Evolutionary conservation across 2,113 vertebrate genomes (phyloP), one percentile per base, ranked within the genome.

Genomic region (Mola mola): DNA sequence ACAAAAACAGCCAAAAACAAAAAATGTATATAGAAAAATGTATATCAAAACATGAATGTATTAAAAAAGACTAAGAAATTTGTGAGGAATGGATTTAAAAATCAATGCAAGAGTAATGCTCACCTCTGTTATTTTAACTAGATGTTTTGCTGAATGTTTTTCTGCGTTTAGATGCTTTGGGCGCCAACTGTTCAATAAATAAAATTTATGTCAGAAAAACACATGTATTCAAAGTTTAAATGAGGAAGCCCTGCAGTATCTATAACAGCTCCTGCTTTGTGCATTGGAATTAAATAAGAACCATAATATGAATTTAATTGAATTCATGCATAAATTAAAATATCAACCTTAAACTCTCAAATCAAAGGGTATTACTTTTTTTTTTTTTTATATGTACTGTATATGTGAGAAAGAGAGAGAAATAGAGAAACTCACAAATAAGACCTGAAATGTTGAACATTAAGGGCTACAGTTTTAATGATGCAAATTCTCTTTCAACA

Each of bases 51-150:
- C 29, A 66, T 36, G 43, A 11, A 61, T 49, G 48, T 53, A 79
- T 74, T 66, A 40, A 82, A 79, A 65, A 82, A 4, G 19, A 20
- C 73, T 41, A 62, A 74, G 66, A 65, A 26, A 75, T 66, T 70
- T 70, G 59, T 15, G 46, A 52, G 66, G 33, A 53, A 72, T 48
- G n/a, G 60, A 65, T 65, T 65, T 55, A 24, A 52, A 66, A 49
- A 70, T 64, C 50, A 41, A 72, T 73, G 46, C 66, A 59, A 36
- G 43, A 50, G 57, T 63, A 62, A 78, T 47, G 38, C 33, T 40
- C 16, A 28, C 34, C 19, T 22, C 24, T 66, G 47, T 69, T 33
- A 11, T 60, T 74, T 66, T 43, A 68, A 66, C 33, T 49, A 20
- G 29, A 43, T 53, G n/a, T n/a, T n/a, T n/a, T n/a, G n/a, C n/a